These are phyloP conservation scores for Tachystola acroxantha DNA, from an alignment of 2,888 invertebrate genomes.

Conservation along the genomic window DNA sequence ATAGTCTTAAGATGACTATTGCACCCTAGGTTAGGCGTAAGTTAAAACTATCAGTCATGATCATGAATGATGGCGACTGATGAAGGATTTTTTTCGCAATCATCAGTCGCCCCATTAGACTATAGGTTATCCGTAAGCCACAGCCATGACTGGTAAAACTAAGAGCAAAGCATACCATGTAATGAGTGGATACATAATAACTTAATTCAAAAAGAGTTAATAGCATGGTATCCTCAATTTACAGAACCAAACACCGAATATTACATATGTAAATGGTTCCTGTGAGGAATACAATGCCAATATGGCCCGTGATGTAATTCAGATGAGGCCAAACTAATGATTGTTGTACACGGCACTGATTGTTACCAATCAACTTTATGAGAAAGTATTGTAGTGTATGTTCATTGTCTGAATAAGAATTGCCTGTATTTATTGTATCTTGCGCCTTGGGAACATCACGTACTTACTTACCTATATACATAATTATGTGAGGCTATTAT, in stretches of 20 bases:
- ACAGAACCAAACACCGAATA: conserved; percentile 27
- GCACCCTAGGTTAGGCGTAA: too few relatives aligned
- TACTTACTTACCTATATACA: too few relatives aligned
- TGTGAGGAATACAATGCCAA: conserved; percentile 41
- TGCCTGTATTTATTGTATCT: not conserved
- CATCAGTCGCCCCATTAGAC: too few relatives aligned
- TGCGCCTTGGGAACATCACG: too few relatives aligned
- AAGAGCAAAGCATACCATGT: too few relatives aligned
- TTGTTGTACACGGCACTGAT: conserved; percentile 11
- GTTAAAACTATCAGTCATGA: too few relatives aligned
- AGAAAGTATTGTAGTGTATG: conserved; percentile 8
- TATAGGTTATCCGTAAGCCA: too few relatives aligned
- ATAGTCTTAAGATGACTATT: too few relatives aligned
- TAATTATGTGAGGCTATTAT: too few relatives aligned
- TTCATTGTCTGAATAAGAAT: not conserved
- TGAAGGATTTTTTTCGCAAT: too few relatives aligned
- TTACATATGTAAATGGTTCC: conserved; percentile 49
- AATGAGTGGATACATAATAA: conserved; percentile 15
- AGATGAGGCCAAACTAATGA: conserved; percentile 41
- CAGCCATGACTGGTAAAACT: too few relatives aligned
- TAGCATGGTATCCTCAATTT: conserved; percentile 10
- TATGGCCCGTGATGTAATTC: conserved; percentile 36
- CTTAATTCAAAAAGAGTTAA: conserved; percentile 21
- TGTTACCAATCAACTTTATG: conserved; percentile 15
- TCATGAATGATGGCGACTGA: too few relatives aligned